Conservation (phyloP, 2,888 invertebrate species). For the Maniola hyperantus region DNA sequence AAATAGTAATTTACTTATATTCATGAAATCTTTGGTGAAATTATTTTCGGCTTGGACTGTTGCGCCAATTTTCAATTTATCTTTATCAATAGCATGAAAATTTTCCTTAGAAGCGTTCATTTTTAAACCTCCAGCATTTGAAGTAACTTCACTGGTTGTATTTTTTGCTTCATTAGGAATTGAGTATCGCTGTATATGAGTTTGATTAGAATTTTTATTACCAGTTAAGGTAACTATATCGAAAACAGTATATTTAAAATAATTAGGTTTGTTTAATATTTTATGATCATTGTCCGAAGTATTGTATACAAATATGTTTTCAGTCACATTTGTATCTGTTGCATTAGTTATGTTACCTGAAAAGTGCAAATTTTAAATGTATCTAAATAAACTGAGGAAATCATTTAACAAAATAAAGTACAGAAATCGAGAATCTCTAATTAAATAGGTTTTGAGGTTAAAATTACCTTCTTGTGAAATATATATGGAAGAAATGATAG, state of each 20-base stretch:
- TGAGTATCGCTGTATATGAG: background rate
- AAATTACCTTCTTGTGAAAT: slow-evolving; percentile 8
- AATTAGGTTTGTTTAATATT: slow-evolving; percentile 8
- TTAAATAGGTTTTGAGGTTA: background rate
- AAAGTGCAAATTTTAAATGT: slow-evolving; percentile 1
- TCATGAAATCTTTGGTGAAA: background rate
- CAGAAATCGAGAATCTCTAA: background rate
- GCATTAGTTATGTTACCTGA: background rate
- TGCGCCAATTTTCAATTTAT: background rate
- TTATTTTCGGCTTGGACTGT: background rate
- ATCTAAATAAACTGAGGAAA: too few relatives aligned
- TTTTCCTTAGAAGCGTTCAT: background rate
- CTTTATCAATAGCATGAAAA: background rate
- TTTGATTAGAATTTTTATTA: background rate
- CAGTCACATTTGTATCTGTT: background rate
- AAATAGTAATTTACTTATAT: background rate
- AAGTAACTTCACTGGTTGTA: background rate
- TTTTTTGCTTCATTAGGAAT: background rate
- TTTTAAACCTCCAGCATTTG: background rate
- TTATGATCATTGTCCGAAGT: background rate
- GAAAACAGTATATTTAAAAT: slow-evolving; percentile 26
- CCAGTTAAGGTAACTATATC: background rate
- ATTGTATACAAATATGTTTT: background rate
- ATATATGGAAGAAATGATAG: background rate
- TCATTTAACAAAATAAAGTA: background rate